Conservation (phyloP, 2,888 invertebrate genomes). For the Cryptus viduatorius region DNA sequence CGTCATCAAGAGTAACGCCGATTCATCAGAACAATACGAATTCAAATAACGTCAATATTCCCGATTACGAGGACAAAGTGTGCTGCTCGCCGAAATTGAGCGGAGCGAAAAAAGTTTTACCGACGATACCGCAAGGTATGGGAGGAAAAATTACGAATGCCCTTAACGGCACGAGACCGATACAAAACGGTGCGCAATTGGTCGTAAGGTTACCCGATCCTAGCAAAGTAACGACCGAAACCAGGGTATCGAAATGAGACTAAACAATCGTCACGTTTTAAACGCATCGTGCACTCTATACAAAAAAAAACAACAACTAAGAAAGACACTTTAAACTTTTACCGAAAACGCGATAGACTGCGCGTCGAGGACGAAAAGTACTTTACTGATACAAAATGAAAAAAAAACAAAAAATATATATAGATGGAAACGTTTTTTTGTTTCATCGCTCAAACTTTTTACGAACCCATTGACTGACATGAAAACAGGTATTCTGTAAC, state of each 20-base stretch:
- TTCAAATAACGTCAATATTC: conserved; percentile 73
- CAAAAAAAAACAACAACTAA: conserved; percentile 3
- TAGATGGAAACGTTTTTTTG: conserved; percentile 50
- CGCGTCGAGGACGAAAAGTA: conserved; percentile 40
- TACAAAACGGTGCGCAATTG: conserved; percentile 82
- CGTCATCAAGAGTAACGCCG: conserved; percentile 71
- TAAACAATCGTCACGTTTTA: conserved; percentile 12
- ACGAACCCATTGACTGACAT: conserved; percentile 48
- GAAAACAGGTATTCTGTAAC: conserved; percentile 52
- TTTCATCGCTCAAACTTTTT: conserved; percentile 61
- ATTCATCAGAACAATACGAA: conserved; percentile 71
- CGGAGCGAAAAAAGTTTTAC: conserved; percentile 81
- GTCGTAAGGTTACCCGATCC: conserved; percentile 83
- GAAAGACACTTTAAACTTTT: neutral
- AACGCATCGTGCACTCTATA: conserved; percentile 31
- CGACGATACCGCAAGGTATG: conserved; percentile 70
- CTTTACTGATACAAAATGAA: conserved; percentile 44
- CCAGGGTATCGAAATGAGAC: conserved; percentile 80
- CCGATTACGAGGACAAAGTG: conserved; percentile 78
- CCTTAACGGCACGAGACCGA: conserved; percentile 76
- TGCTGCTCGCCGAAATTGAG: conserved; percentile 82
- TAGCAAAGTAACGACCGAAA: conserved; percentile 81
- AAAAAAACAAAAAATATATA: neutral
- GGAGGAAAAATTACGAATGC: conserved; percentile 69
- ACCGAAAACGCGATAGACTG: conserved; percentile 31